A percentile compares a stretch with the other conserved stretches of the same genome.
phyloP scores from a whole-genome alignment of 2,113 vertebrate species.

The Procavia capensis region DNA sequence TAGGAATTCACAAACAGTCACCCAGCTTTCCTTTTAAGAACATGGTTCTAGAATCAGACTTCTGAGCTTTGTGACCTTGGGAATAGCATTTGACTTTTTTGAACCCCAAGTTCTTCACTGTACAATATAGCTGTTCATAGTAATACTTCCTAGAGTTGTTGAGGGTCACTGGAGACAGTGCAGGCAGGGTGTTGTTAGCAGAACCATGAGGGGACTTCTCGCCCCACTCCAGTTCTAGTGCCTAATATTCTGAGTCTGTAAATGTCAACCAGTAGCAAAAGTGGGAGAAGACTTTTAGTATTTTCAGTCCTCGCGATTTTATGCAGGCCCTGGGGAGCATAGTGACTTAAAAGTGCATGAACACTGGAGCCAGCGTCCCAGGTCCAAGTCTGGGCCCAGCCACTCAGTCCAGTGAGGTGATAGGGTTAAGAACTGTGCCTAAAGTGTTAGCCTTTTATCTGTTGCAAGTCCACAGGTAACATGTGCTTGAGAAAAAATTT shows the following conservation, averaged over 20 bases:
- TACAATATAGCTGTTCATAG: not conserved
- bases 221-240: not conserved
- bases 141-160: not conserved
- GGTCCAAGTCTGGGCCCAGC: not conserved
- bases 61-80: not conserved
- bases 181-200: not conserved
- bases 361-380: not conserved
- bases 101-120: not conserved
- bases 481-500: not conserved
- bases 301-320: not conserved
- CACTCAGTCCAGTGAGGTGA: not conserved
- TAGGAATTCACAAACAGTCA: not conserved
- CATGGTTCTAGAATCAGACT: not conserved
- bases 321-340: not conserved
- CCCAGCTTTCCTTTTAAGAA: not conserved
- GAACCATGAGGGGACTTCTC: not conserved
- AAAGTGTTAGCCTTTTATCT: not conserved
- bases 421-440: not conserved
- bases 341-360: not conserved
- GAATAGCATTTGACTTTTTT: constrained; percentile 6
- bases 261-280: not conserved
- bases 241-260: not conserved
- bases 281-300: not conserved
- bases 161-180: not conserved
- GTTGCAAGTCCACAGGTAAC: not conserved